Percentiles rank a stretch among this genome's conserved stretches.
Evolutionary conservation across 2,113 vertebrate species (phyloP).

Genomic region (Phocoena phocoena): DNA sequence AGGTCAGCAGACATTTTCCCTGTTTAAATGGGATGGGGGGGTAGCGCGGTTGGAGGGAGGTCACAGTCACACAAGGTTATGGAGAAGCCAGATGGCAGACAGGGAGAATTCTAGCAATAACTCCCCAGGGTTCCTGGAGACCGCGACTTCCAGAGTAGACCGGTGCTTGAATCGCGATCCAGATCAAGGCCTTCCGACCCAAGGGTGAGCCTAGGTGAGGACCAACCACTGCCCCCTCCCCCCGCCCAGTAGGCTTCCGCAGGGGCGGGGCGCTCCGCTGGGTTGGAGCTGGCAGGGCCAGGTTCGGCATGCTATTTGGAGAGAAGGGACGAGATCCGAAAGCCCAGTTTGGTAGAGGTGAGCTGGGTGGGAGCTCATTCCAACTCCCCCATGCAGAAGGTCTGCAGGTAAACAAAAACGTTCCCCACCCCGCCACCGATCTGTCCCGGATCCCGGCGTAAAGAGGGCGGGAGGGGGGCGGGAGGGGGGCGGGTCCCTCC

Average conservation of each 20-base stretch:
- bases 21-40: neutral
- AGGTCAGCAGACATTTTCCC: neutral
- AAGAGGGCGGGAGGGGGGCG: rapidly evolving
- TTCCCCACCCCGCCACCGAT: neutral
- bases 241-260: neutral
- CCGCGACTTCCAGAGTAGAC: neutral
- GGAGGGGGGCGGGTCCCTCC: too few relatives aligned
- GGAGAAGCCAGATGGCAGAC: neutral
- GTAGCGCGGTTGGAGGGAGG: neutral
- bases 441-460: rapidly evolving
- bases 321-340: neutral
- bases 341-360: neutral
- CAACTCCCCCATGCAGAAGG: neutral
- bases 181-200: neutral
- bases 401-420: neutral
- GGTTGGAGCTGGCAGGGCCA: neutral
- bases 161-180: neutral
- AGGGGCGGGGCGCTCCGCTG: neutral
- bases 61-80: neutral
- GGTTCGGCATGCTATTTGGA: neutral
- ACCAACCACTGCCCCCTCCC: neutral
- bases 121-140: neutral
- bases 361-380: neutral
- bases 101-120: neutral
- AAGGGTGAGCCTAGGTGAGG: neutral